These are phyloP conservation scores for Drosophila putrida DNA, from an alignment of 2,888 invertebrate genomes.

Conservation along the genomic window DNA sequence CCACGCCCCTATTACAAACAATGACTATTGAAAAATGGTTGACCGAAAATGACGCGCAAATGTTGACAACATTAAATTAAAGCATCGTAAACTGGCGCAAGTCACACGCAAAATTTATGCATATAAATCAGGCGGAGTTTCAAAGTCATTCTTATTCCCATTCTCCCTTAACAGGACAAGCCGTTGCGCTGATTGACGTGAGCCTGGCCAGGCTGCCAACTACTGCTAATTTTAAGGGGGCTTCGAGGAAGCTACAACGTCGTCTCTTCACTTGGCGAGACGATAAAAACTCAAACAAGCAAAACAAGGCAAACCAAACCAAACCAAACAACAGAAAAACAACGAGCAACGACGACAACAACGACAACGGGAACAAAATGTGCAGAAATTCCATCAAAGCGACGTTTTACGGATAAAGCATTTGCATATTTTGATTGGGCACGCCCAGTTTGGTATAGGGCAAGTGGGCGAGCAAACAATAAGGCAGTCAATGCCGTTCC, in stretches of 20 bases:
- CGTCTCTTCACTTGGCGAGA: constrained; percentile 29
- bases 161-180: not conserved
- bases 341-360: constrained; percentile 7
- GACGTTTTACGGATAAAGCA: constrained; percentile 78
- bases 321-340: constrained; percentile 56
- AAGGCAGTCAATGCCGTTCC: constrained; percentile 43
- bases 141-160: not conserved
- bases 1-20: constrained; percentile 54
- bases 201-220: constrained; percentile 53
- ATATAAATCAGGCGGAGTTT: constrained; percentile 64
- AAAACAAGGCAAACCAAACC: constrained; percentile 64
- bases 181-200: constrained; percentile 64
- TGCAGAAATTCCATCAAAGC: constrained; percentile 78
- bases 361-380: constrained; percentile 58
- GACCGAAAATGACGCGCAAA: constrained; percentile 78
- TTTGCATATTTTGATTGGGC: constrained; percentile 80
- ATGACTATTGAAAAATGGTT: constrained; percentile 67
- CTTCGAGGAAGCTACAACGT: constrained; percentile 2
- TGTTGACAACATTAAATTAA: constrained; percentile 78
- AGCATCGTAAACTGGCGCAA: constrained; percentile 66
- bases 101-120: constrained; percentile 66
- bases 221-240: constrained; percentile 70
- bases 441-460: constrained; percentile 63
- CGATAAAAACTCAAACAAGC: constrained; percentile 47
- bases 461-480: constrained; percentile 72